Base-by-base conservation (phyloP, 2,113 vertebrate genomes). In the Notothenia rossii region DNA sequence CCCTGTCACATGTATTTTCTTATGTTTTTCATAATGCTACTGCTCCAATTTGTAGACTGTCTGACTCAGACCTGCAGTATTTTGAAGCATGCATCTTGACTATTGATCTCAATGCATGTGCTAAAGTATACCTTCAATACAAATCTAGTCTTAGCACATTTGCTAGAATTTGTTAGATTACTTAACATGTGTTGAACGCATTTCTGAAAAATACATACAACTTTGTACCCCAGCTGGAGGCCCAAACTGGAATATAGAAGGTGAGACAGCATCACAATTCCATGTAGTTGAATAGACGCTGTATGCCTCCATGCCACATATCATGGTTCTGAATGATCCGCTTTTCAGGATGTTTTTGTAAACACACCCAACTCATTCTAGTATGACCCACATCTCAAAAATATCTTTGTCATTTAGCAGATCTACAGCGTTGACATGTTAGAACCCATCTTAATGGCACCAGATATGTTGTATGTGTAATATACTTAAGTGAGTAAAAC, bases 241-340 rank as follows among this genome's bases (percentile, higher is more conserved):
- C 93, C 91, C 94, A 92, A 95, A 94, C 94, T 96, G 95, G 95
- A 95, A 94, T 94, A 94, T 95, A 93, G 94, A 96, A 95, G 95
- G 95, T 95, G 94, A 96, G 95, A 91, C 78, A 82, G 90, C 92
- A 89, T 90, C 79, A 36, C 59, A 70, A 71, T 87, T 85, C 88
- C 93, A 95, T 95, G 85, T 92, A 94, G 82, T 84, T 70, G 75
- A 77, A 86, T 92, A 95, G 90, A 90, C 81, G 88, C 83, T 92
- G 86, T 89, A 73, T 82, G 81, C 88, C 86, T 91, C 89, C 92
- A 93, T 93, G 90, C 90, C 83, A 67, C 84, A 87, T 86, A 88
- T 91, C 93, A 95, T 95, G 88, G 86, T 93, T 84, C 84, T 94
- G 91, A 86, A 86, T 90, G 86, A 86, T 89, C 86, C 89, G 87